Conservation (phyloP, 2,797 vertebrate genomes). For the Merluccius polli region DNA sequence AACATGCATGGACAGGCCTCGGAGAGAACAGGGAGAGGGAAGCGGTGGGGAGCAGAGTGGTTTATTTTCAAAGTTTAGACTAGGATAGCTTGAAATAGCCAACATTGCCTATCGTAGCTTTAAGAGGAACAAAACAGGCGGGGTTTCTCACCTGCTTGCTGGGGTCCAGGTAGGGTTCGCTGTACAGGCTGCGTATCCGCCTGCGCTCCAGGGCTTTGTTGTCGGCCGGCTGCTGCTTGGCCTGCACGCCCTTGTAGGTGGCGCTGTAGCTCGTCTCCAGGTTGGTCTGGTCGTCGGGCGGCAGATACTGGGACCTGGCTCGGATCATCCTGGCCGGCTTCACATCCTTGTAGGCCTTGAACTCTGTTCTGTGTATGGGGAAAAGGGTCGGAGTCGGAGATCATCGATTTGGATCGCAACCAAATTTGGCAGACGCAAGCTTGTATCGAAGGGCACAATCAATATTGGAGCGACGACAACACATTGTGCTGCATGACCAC, state of each 20-base stretch:
- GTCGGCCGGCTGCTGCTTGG: conserved; percentile 70
- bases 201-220: conserved; percentile 86
- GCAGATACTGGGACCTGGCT: conserved; percentile 87
- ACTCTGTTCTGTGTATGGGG: conserved; percentile 81
- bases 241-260: conserved; percentile 84
- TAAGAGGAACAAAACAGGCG: background rate
- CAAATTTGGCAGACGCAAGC: too few species aligned
- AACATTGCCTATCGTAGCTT: background rate
- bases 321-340: conserved; percentile 86
- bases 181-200: conserved; percentile 95
- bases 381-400: conserved; percentile 15
- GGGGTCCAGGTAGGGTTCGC: conserved; percentile 85
- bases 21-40: too few species aligned
- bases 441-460: too few species aligned
- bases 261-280: conserved; percentile 94
- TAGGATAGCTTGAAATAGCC: background rate
- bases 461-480: too few species aligned
- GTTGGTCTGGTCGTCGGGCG: conserved; percentile 81
- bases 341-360: conserved; percentile 87
- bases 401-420: background rate
- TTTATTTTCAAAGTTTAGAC: too few species aligned
- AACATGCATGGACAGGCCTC: too few species aligned
- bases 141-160: conserved; percentile 79
- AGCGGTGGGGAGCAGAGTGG: too few species aligned
- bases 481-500: too few species aligned